Conservation (phyloP, 2,888 invertebrate species). For the Tolmerus cingulatus region DNA sequence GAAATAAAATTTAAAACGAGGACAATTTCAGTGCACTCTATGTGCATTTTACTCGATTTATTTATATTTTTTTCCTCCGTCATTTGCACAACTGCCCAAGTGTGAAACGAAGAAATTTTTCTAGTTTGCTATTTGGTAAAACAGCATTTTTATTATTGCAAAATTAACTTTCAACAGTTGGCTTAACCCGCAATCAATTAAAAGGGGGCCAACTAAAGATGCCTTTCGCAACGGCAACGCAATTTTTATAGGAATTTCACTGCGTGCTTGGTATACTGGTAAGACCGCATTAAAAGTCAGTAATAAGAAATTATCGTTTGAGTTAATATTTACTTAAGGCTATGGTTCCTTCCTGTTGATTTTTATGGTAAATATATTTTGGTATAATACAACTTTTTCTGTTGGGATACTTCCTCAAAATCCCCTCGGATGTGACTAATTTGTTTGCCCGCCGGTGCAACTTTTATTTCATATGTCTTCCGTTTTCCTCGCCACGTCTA, state of each 20-base stretch:
- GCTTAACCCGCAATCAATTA: neutral
- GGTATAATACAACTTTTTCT: neutral
- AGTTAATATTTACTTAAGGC: neutral
- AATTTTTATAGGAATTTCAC: neutral
- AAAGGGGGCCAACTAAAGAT: neutral
- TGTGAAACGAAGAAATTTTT: neutral
- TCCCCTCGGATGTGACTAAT: neutral
- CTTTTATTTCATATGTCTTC: neutral
- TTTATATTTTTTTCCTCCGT: neutral
- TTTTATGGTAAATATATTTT: neutral
- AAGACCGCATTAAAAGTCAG: neutral
- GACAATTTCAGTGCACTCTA: neutral
- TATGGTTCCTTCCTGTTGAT: neutral
- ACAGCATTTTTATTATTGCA: neutral
- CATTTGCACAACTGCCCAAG: neutral
- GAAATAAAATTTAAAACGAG: neutral
- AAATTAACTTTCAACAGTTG: neutral
- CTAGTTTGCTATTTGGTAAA: conserved; percentile 5
- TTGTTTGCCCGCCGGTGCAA: neutral
- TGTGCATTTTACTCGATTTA: neutral
- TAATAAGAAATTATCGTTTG: neutral
- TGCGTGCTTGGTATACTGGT: neutral
- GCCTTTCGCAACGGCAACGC: neutral
- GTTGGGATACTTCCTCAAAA: neutral
- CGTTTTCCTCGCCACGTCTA: neutral